These are phyloP conservation scores for Microvelia longipes DNA, from an alignment of 1,140 invertebrate species.

Conservation along the genomic window DNA sequence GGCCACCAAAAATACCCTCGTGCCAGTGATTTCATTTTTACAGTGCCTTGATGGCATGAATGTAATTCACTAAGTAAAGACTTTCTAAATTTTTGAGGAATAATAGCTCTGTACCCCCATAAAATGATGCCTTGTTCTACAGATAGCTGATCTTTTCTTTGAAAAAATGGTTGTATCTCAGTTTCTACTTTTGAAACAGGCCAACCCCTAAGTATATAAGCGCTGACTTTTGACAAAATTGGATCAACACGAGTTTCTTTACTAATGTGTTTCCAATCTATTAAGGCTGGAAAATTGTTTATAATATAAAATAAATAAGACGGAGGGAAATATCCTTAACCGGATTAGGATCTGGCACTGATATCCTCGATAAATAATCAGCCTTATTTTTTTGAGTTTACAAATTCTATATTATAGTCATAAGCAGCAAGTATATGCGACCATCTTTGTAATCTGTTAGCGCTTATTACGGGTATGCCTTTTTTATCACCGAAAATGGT, in stretches of 20 bases:
- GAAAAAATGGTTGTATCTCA: background rate
- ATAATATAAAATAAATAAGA: background rate
- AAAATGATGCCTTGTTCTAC: background rate
- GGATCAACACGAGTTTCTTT: background rate
- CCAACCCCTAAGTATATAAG: background rate
- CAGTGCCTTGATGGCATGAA: background rate
- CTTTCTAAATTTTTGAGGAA: background rate
- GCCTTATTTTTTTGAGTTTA: background rate
- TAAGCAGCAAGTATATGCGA: slow-evolving; percentile 25
- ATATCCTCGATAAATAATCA: background rate
- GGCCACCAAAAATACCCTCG: background rate
- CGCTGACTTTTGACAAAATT: background rate
- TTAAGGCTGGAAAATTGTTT: background rate
- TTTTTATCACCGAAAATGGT: slow-evolving; percentile 29
- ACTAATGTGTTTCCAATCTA: background rate
- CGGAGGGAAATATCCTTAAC: background rate
- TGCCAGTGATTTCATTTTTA: background rate
- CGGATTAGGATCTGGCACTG: background rate
- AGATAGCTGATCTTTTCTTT: background rate
- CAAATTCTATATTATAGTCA: slow-evolving; percentile 27
- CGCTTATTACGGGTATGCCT: background rate
- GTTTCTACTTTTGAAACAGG: background rate
- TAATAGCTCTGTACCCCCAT: background rate
- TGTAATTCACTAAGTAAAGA: background rate
- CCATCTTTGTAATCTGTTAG: background rate